Conservation (phyloP, 2,797 vertebrate genomes). For the Hyperoplus immaculatus region DNA sequence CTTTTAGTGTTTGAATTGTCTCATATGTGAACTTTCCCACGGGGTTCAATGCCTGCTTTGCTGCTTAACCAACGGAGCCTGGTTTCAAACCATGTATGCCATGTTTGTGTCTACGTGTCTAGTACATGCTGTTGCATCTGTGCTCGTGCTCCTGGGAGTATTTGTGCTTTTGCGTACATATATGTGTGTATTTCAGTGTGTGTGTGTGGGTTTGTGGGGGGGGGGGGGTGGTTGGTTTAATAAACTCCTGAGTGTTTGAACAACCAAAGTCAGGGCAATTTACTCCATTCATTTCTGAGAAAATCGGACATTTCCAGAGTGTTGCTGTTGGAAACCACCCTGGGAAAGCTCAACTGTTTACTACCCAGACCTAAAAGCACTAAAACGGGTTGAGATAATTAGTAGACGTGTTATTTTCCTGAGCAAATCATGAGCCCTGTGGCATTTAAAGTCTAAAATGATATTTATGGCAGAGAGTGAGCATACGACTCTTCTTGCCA, state of each 20-base stretch:
- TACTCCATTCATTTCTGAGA: slow-evolving; percentile 65
- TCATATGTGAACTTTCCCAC: slow-evolving; percentile 80
- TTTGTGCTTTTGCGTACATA: slow-evolving; percentile 20
- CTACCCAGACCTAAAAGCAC: slow-evolving; percentile 40
- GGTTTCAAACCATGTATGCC: slow-evolving; percentile 36
- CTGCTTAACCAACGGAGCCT: slow-evolving; percentile 43
- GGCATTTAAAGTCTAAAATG: slow-evolving; percentile 19
- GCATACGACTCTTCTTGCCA: slow-evolving; percentile 1
- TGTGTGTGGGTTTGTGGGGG: not conserved
- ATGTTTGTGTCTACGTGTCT: slow-evolving; percentile 37
- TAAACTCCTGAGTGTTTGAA: slow-evolving; percentile 76
- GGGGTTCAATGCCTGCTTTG: slow-evolving; percentile 59
- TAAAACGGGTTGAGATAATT: slow-evolving; percentile 43
- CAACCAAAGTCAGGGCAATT: slow-evolving; percentile 66
- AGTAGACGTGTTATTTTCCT: slow-evolving; percentile 30
- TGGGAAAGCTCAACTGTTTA: slow-evolving; percentile 76
- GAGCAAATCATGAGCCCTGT: slow-evolving; percentile 12
- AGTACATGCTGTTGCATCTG: slow-evolving; percentile 1
- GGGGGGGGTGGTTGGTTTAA: slow-evolving; percentile 51
- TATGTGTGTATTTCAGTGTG: slow-evolving; percentile 34
- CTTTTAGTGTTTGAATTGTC: slow-evolving; percentile 64
- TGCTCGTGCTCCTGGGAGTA: slow-evolving; percentile 22
- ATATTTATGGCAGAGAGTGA: not conserved
- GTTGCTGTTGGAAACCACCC: slow-evolving; percentile 76
- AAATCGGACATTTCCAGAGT: slow-evolving; percentile 74